phyloP scores from a whole-genome alignment of 2,113 vertebrate species.

The Zapornia atra region DNA sequence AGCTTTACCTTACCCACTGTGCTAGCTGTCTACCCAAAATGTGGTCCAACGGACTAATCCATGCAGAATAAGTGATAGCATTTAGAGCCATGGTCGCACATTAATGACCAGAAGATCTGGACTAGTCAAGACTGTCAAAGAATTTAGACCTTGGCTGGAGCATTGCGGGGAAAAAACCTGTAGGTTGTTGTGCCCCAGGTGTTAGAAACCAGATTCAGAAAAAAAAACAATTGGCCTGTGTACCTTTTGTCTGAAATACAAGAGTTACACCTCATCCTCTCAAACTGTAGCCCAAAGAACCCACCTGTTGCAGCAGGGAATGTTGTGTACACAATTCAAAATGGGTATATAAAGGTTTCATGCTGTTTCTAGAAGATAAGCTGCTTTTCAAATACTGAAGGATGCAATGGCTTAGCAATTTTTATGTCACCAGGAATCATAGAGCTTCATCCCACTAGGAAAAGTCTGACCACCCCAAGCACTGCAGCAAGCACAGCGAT shows the following conservation, averaged over 20 bases:
- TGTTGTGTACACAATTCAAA: not conserved
- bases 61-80: not conserved
- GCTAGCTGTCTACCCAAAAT: not conserved
- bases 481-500: fast-evolving
- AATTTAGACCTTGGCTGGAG: not conserved
- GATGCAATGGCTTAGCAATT: not conserved
- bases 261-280: not conserved
- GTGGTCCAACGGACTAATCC: not conserved
- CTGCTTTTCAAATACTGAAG: not conserved
- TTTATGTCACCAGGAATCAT: not conserved
- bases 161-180: not conserved
- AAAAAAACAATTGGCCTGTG: not conserved
- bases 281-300: not conserved
- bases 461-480: not conserved
- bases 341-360: not conserved
- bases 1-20: not conserved
- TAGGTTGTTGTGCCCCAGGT: not conserved
- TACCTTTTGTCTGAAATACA: not conserved
- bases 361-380: not conserved
- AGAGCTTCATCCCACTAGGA: not conserved
- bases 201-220: not conserved
- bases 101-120: not conserved
- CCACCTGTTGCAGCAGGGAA: not conserved
- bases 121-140: not conserved
- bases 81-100: not conserved